These are phyloP conservation scores for Cyprinodon tularosa DNA, from an alignment of 2,113 vertebrate genomes.

Conservation along the genomic window DNA sequence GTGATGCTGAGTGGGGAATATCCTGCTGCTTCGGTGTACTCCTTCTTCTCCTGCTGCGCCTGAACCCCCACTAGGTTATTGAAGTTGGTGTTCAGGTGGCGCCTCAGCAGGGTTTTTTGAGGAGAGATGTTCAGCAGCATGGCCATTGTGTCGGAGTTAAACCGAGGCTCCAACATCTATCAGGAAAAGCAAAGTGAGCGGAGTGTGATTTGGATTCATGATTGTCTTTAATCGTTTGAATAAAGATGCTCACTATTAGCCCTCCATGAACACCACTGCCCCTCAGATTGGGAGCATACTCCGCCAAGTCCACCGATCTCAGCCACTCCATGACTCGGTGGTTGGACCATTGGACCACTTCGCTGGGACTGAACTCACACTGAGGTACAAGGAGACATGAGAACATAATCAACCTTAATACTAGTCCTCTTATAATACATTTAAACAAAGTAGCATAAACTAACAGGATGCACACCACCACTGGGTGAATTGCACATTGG, in stretches of 20 bases:
- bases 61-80: slow-evolving; percentile 87
- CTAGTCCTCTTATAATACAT: no score
- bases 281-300: slow-evolving; percentile 97
- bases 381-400: slow-evolving; percentile 54
- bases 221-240: neutral
- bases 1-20: slow-evolving; percentile 89
- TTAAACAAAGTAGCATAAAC: no score
- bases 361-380: slow-evolving; percentile 84
- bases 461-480: no score
- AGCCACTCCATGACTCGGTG: slow-evolving; percentile 99
- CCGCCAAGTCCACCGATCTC: slow-evolving; percentile 93
- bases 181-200: neutral
- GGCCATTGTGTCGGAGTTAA: slow-evolving; percentile 90
- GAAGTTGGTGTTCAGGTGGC: slow-evolving; percentile 94
- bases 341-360: slow-evolving; percentile 98
- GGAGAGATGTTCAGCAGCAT: slow-evolving; percentile 96
- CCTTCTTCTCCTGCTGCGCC: slow-evolving; percentile 91
- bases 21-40: slow-evolving; percentile 84
- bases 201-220: neutral
- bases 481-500: no score
- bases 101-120: slow-evolving; percentile 93
- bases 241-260: slow-evolving; percentile 86
- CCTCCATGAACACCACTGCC: slow-evolving; percentile 97
- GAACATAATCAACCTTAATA: no score
- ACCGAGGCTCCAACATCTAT: slow-evolving; percentile 94